Base-by-base conservation (phyloP, 1,140 invertebrate species). In the Lepidotrigona ventralis region DNA sequence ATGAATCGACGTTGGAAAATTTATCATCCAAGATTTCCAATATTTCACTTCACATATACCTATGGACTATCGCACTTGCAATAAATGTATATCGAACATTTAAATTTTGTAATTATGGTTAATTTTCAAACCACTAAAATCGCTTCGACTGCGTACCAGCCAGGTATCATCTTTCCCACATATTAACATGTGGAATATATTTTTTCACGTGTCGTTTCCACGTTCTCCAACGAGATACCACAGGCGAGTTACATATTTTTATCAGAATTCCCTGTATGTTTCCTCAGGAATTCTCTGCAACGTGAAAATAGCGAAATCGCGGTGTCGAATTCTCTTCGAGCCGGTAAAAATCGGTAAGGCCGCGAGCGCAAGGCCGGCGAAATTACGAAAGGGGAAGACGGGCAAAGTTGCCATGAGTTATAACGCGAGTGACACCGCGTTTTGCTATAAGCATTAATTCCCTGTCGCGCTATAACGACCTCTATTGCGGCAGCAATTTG, bases 401-500 rank as follows among this genome's bases (percentile, higher is more conserved):
- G 53, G 63, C 15, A 68, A 66, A 66, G 29, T 82, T 53, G 74
- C 60, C 39, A 53, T 33, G 58, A 78, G 21, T 83, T 83, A 53
- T 33, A 78, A 78, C 54, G 54, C 74, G n/a, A 71, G 75, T 54
- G 73, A 71, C 75, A 78, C 75, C 19, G 56, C 66, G 46, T 78
- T 77, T 60, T 54, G 26, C 39, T 83, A 53, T 54, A 63, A 46
- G 46, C 81, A 83, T 83, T 83, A 83, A 83, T 83, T 83, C 70
- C 75, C 66, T 78, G 81, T 54, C 56, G 9, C 23, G 21, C 15
- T 70, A 26, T 69, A 83, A 83, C 81, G 74, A 70, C 81, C 66
- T 39, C 74, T 68, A 83, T 83, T 78, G 76, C n/a, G 75, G 81
- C 63, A 29, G 75, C 75, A 83, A 83, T 83, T 78, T 83, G 81